Conservation (phyloP, 2,113 vertebrate species). For the Willisornis vidua region DNA sequence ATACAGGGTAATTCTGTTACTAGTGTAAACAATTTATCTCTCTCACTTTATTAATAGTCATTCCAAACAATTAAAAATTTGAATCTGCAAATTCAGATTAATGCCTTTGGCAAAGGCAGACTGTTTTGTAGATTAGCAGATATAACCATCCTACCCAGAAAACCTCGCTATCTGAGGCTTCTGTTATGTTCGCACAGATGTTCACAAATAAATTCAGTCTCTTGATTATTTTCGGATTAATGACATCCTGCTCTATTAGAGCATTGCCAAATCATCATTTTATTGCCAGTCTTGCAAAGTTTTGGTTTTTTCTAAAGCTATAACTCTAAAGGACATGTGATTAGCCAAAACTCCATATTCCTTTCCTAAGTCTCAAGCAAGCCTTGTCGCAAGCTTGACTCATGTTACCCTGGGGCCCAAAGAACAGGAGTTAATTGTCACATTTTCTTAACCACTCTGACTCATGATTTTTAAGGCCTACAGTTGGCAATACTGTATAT, state of each 20-base stretch:
- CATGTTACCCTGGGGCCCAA: background rate
- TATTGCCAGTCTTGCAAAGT: slow-evolving; percentile 13
- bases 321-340: background rate
- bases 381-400: background rate
- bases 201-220: slow-evolving; percentile 42
- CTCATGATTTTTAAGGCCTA: slow-evolving; percentile 59
- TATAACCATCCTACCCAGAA: background rate
- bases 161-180: background rate
- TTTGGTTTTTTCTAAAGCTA: background rate
- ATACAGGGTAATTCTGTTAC: background rate
- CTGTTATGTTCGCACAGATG: slow-evolving; percentile 32
- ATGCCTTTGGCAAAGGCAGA: slow-evolving; percentile 27
- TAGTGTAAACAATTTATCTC: slow-evolving; percentile 2
- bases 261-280: slow-evolving; percentile 35
- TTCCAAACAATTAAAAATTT: slow-evolving; percentile 7
- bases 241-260: slow-evolving; percentile 29
- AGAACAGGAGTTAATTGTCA: slow-evolving; percentile 34
- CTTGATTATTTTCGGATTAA: slow-evolving; percentile 58
- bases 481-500: slow-evolving; percentile 22
- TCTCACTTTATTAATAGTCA: slow-evolving; percentile 31
- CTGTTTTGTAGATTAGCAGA: slow-evolving; percentile 7
- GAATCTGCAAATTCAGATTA: slow-evolving; percentile 24
- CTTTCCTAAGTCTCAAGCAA: background rate
- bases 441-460: slow-evolving; percentile 57
- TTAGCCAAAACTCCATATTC: background rate